phyloP scores from a whole-genome alignment of 2,113 vertebrate species.

The Narcine bancroftii region DNA sequence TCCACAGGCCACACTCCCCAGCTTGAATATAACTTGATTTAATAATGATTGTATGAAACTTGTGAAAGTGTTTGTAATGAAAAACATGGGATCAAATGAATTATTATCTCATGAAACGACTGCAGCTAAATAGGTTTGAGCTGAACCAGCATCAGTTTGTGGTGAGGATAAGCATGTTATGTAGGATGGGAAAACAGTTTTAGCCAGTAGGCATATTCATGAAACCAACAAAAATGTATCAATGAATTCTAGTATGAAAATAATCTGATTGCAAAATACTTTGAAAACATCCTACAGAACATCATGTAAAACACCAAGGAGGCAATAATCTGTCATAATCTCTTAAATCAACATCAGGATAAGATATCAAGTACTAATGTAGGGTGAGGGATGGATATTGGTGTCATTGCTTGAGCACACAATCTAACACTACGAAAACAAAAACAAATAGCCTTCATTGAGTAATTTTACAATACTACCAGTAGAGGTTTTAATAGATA shows the following conservation, averaged over 20 bases:
- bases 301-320: background rate
- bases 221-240: background rate
- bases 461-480: too few species aligned
- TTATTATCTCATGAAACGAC: slow-evolving; percentile 23
- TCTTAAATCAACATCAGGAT: background rate
- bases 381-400: background rate
- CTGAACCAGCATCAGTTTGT: slow-evolving; percentile 2
- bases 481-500: background rate
- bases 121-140: slow-evolving; percentile 15
- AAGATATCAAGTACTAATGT: background rate
- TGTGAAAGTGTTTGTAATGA: background rate
- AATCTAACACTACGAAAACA: background rate
- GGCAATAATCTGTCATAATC: background rate
- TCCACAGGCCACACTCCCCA: too few species aligned
- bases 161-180: slow-evolving; percentile 2
- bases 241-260: slow-evolving; percentile 10
- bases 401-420: background rate
- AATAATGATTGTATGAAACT: slow-evolving; percentile 8
- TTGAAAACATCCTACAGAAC: background rate
- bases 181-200: background rate
- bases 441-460: too few species aligned
- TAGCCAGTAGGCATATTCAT: background rate
- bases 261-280: slow-evolving; percentile 10
- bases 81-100: background rate
- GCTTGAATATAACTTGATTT: background rate